phyloP scores from a whole-genome alignment of 2,888 invertebrate species.

The Sceliomorpha sp. region DNA sequence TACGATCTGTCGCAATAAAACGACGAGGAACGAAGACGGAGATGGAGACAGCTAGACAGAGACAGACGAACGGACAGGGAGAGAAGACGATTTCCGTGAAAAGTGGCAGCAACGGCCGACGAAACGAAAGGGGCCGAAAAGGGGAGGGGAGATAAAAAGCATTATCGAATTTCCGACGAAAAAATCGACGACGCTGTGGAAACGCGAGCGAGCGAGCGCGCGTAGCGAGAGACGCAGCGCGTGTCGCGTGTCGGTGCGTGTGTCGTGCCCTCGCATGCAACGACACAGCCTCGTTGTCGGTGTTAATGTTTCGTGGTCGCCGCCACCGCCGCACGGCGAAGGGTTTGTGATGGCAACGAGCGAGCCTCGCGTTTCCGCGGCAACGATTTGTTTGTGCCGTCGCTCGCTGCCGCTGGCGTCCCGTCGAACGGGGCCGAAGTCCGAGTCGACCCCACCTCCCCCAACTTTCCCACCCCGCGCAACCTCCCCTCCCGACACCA shows the following conservation, averaged over 20 bases:
- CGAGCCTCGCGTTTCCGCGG: conserved; percentile 69
- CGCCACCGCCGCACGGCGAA: conserved; percentile 68
- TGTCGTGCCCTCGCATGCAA: conserved; percentile 35
- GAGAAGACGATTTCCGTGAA: not conserved
- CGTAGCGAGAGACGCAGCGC: conserved; percentile 26
- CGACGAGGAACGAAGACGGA: no score
- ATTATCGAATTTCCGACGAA: conserved; percentile 10
- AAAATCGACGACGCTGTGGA: conserved; percentile 21
- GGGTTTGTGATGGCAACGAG: conserved; percentile 79
- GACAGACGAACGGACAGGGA: no score
- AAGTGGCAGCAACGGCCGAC: not conserved
- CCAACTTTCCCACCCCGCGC: no score
- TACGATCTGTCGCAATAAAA: no score
- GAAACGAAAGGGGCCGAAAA: not conserved
- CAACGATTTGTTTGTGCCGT: conserved; percentile 80
- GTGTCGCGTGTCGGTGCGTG: conserved; percentile 46
- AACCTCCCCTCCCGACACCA: not conserved
- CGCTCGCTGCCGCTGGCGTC: no score
- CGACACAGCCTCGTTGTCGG: conserved; percentile 20
- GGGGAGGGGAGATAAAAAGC: conserved; percentile 1
- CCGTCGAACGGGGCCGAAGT: conserved; percentile 50
- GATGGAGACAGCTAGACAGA: no score
- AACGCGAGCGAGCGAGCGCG: conserved; percentile 57
- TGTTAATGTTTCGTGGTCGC: conserved; percentile 69
- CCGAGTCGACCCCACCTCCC: conserved; percentile 29